phyloP scores from a whole-genome alignment of 2,888 invertebrate genomes.

The Lochmaea capreae region DNA sequence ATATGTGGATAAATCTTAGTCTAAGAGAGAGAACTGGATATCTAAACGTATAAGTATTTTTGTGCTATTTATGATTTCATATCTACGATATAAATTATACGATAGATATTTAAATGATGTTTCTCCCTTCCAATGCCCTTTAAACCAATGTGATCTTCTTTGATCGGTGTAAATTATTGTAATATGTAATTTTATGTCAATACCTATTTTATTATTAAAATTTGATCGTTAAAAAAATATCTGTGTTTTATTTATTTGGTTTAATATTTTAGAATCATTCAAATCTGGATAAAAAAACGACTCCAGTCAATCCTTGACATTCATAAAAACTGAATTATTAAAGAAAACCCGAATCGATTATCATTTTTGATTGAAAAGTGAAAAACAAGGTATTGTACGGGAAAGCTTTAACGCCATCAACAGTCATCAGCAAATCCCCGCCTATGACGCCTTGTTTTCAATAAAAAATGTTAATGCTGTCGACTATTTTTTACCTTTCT shows the following conservation, averaged over 20 bases:
- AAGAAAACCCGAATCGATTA: no score
- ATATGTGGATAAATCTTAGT: not conserved
- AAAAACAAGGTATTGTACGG: no score
- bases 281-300: no score
- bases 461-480: no score
- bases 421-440: no score
- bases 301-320: no score
- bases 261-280: not conserved
- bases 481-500: no score
- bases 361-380: no score
- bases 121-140: constrained; percentile 46
- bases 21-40: constrained; percentile 37
- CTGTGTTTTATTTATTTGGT: constrained; percentile 16
- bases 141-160: constrained; percentile 58
- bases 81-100: constrained; percentile 38
- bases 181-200: constrained; percentile 65
- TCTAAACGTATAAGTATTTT: constrained; percentile 42
- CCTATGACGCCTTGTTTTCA: no score
- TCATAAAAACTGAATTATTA: no score
- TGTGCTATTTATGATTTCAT: constrained; percentile 41
- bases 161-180: constrained; percentile 54
- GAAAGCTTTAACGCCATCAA: no score
- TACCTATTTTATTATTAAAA: constrained; percentile 66
- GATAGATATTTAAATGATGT: constrained; percentile 39
- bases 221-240: constrained; percentile 61